Evolutionary conservation across 2,113 vertebrate genomes (phyloP).

Genomic region (Butastur rufipennis): DNA sequence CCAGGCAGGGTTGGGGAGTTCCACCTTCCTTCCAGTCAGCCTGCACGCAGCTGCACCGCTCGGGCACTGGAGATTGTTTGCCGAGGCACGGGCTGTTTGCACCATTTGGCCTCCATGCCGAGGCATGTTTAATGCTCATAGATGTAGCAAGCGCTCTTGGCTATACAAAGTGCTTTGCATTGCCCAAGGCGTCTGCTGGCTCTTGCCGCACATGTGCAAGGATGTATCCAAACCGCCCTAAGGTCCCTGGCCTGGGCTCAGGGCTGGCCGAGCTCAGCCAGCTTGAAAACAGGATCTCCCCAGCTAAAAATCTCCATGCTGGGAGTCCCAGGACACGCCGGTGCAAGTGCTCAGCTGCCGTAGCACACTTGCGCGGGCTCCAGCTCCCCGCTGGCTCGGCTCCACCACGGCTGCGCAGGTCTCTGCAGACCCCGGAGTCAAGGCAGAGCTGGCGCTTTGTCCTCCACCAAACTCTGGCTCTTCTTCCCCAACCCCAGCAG

Average conservation of each 20-base stretch:
- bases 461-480: background rate
- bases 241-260: background rate
- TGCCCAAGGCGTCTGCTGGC: background rate
- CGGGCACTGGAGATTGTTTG: background rate
- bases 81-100: background rate
- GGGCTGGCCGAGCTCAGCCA: background rate
- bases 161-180: background rate
- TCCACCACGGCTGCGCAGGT: fast-evolving
- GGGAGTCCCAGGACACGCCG: background rate
- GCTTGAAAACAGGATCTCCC: background rate
- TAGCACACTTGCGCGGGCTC: background rate
- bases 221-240: background rate
- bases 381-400: background rate
- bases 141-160: background rate
- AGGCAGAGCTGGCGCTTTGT: background rate
- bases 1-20: background rate
- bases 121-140: background rate
- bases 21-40: background rate
- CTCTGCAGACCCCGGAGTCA: background rate
- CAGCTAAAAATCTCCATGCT: background rate
- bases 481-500: background rate
- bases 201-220: background rate
- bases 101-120: fast-evolving
- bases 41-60: fast-evolving
- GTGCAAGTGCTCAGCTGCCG: background rate